Evolutionary conservation across 2,113 vertebrate genomes (phyloP).

Genomic region (Oreochromis niloticus): DNA sequence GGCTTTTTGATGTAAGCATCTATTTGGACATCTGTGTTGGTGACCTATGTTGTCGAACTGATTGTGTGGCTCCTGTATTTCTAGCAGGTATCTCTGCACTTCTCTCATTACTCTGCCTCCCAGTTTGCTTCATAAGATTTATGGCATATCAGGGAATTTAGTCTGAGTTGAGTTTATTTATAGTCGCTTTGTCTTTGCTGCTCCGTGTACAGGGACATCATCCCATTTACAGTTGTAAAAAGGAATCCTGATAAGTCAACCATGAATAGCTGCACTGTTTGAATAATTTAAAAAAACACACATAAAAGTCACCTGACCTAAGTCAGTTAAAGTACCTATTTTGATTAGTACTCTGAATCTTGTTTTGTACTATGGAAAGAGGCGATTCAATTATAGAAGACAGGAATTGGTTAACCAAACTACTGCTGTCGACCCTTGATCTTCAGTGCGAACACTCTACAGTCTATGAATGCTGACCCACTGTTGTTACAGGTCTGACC

Average conservation of each 20-base stretch:
- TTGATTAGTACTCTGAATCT: conserved; percentile 30
- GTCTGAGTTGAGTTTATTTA: conserved; percentile 50
- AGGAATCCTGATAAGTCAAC: conserved; percentile 4
- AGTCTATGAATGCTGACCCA: neutral
- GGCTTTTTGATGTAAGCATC: neutral
- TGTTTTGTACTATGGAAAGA: neutral
- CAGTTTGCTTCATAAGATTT: conserved; percentile 61
- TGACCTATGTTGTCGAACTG: neutral
- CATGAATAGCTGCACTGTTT: neutral
- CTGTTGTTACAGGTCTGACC: neutral
- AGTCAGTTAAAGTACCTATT: neutral
- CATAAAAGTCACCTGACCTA: conserved; percentile 1
- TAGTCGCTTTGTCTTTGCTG: conserved; percentile 36
- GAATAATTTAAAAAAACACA: neutral
- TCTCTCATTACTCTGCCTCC: conserved; percentile 51
- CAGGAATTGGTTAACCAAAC: conserved; percentile 2
- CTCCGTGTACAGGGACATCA: conserved; percentile 13
- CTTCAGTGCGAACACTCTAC: neutral
- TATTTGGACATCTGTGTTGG: neutral
- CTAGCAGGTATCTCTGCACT: conserved; percentile 41
- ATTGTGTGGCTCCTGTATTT: neutral
- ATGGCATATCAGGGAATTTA: conserved; percentile 49
- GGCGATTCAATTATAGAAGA: conserved; percentile 41
- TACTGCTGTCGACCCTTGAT: neutral
- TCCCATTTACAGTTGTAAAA: conserved; percentile 1